Base-by-base conservation (phyloP, 2,113 vertebrate genomes). In the Apaloderma vittatum region DNA sequence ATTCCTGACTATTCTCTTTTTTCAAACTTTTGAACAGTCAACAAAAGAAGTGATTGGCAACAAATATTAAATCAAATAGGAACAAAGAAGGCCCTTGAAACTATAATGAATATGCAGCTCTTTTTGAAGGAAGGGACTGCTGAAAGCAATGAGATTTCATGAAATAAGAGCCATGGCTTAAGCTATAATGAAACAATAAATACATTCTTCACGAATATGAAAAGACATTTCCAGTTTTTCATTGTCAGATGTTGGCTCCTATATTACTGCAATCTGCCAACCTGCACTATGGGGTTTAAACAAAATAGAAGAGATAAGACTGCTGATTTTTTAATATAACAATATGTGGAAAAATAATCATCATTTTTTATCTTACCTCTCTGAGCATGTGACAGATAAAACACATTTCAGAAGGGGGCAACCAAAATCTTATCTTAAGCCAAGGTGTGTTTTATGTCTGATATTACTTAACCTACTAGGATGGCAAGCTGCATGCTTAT, bases 261-360 rank as follows among this genome's bases (percentile, higher is more conserved):
- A 34, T 85, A 96, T 94, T 97, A 92, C 49, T 75, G 65, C 66
- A 94, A 91, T 92, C 79, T 94, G 76, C 91, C 92, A 87, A 68
- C 82, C 83, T 91, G 65, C n/a, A 32, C 65, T 46, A 75, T 15
- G 27, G 83, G 61, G 24, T 83, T 96, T 94, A 90, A 95, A 83
- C 30, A 66, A 92, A 96, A 73, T 65, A 76, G 62, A 75, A 73
- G 48, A 96, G 81, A 51, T 79, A 95, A 90, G 85, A 86, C 48
- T 73, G 30, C 20, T 68, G 52, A 92, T 87, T 91, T 86, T 96
- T 75, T 88, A 95, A 90, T 96, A 74, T 55, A 92, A 73, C 18
- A 29, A 24, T 80, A 77, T 66, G 63, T 57, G 68, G 83, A 80
- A 91, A 92, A 96, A 58, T 29, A 83, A 32, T 24, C 4, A 36